Base-by-base conservation (phyloP, 2,888 invertebrate species). In the Hirtodrosophila alboralis region DNA sequence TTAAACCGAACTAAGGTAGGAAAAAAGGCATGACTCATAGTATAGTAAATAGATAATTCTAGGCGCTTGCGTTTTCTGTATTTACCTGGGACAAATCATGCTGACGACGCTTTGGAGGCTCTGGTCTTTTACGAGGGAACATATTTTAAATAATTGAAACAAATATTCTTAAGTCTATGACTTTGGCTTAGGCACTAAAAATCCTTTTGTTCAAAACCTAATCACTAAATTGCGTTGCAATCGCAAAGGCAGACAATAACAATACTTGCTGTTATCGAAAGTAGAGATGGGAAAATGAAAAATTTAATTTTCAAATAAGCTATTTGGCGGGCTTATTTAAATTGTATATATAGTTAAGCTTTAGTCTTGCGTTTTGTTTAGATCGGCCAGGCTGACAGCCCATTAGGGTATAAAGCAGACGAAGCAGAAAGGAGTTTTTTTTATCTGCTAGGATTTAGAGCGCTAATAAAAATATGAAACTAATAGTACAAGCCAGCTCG, bases 1-100 rank as follows among this genome's bases (percentile, higher is more conserved):
- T 93, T 48, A 96, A 91, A 3, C 96, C 96, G 91, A 93, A 95
- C 96, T 96, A 5, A 21, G 4, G n/a, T 7, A 12, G 38, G 31
- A 23, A 41, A 23, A n/a, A 48, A 57, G 7, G 38, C 33, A 72
- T 75, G 76, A 81, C 28, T 74, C 75, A 79, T 75, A 59, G 30
- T 36, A n/a, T n/a, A 60, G 54, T 65, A 79, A 73, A 69, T 80
- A 76, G 63, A 64, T 41, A 31, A 47, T 34, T 30, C 14, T 26
- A 45, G 38, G 7, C 3, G 10, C 21, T 9, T 21, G 40, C 9
- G n/a, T 41, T 53, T 51, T 9, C 1, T 36, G 31, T 13, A n/a
- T 30, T 70, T 71, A 90, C 90, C 87, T 90, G 89, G 0, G 90
- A 88, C 26, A 90, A 75, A 69, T 90, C 88, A 21, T 90, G 89